Base-by-base conservation (phyloP, 23 tunicate species). In the Phallusia fumigata region DNA sequence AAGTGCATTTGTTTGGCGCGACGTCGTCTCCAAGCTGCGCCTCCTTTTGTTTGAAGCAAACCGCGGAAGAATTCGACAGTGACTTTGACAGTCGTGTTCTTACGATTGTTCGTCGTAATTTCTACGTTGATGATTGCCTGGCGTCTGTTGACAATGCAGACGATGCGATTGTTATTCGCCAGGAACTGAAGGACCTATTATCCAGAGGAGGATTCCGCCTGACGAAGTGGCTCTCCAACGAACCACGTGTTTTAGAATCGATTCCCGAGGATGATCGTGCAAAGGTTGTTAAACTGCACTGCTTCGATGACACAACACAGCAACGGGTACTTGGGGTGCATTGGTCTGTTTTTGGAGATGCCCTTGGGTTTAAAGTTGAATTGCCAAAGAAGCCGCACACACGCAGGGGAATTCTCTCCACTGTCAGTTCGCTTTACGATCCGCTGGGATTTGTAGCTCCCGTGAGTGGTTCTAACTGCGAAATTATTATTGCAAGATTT, bases 121-220 rank as follows among this genome's bases (percentile, higher is more conserved):
- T 69, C 10, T 84, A 84, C 65, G 87, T 84, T 35, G 82, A 84
- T 76, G 82, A 76, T 53, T 76, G 81, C 33, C 74, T 84, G 21
- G 19, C 28, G 32, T 72, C 79, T 19, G 53, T 36, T 26, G 64
- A 30, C 24, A n/a, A 5, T 36, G 78, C 45, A 18, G 31, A 73
- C 6, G 52, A 33, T 0, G 85, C 44, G 22, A 73, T 72, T 31
- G 49, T 31, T 31, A 21, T 72, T 21, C 31, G 40, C 2, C 21
- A 33, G 28, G 26, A 83, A 12, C 50, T 65, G 5, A 72, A 44
- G 32, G 19, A 19, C 19, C 28, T 82, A 0, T 19, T 65, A 26
- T 18, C 79, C 40, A 0, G 8, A 33, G 82, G 65, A 31, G 87
- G 87, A 19, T 84, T 84, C 19, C 58, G 65, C 19, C 31, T 84